Percentiles rank a stretch among this genome's conserved stretches.
Evolutionary conservation across 2,888 invertebrate species (phyloP).

Genomic region (Bedellia somnulentella): DNA sequence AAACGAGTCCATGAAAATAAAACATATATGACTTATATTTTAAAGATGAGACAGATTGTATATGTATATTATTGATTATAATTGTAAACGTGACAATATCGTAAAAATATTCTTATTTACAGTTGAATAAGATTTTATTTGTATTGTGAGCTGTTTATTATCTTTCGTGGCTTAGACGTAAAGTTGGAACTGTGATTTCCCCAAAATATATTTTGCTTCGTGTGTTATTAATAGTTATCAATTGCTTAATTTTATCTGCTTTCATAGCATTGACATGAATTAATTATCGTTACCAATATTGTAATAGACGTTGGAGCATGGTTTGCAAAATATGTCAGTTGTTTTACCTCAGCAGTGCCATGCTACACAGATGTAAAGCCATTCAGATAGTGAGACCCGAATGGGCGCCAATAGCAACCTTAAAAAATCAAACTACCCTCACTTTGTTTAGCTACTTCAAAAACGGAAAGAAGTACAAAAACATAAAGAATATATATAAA

Average conservation of each 20-base stretch:
- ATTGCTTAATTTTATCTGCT: no score
- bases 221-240: no score
- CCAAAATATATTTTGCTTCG: no score
- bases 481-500: no score
- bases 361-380: constrained; percentile 9
- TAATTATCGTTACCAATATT: constrained; percentile 33
- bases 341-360: constrained; percentile 50
- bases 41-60: constrained; percentile 48
- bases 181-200: constrained; percentile 31
- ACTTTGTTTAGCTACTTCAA: no score
- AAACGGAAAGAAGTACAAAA: no score
- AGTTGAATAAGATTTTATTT: constrained; percentile 16
- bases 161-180: constrained; percentile 17
- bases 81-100: constrained; percentile 43
- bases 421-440: no score
- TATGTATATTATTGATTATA: constrained; percentile 38
- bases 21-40: constrained; percentile 32
- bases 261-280: no score
- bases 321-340: no score
- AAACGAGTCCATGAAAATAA: constrained; percentile 42
- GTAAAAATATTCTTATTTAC: constrained; percentile 42
- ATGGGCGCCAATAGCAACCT: constrained; percentile 19
- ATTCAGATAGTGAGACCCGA: constrained; percentile 10
- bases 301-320: constrained; percentile 23
- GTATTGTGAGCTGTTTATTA: background rate